A percentile compares a stretch with the other conserved stretches of the same genome.
These are phyloP conservation scores for Oscheius sp. DNA, from an alignment of 2,888 invertebrate genomes.

Conservation along the genomic window DNA sequence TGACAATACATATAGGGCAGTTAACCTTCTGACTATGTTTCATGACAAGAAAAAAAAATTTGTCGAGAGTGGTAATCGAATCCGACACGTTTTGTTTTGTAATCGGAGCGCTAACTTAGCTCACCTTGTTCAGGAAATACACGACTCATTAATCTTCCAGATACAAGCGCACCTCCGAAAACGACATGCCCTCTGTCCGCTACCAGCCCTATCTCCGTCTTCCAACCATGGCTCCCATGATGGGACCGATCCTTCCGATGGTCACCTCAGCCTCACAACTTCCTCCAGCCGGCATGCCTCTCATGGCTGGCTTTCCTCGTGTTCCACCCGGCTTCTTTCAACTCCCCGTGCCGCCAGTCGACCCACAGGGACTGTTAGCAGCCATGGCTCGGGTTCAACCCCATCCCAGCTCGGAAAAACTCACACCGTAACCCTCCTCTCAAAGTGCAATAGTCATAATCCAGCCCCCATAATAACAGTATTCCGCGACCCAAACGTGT, in stretches of 20 bases:
- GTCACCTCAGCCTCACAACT: slow-evolving; percentile 14
- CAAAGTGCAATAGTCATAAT: slow-evolving; percentile 9
- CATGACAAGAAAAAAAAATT: too few relatives aligned
- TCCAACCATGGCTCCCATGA: slow-evolving; percentile 32
- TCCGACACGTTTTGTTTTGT: too few relatives aligned
- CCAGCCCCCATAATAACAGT: not conserved
- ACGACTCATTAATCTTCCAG: slow-evolving; percentile 30
- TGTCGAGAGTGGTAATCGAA: too few relatives aligned
- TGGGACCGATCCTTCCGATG: slow-evolving; percentile 22
- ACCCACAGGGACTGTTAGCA: slow-evolving; percentile 45
- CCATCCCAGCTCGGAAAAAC: slow-evolving; percentile 7
- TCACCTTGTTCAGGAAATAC: not conserved
- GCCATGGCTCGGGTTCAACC: slow-evolving; percentile 43
- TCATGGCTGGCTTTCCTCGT: slow-evolving; percentile 23
- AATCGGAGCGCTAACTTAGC: too few relatives aligned
- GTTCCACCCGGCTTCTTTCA: slow-evolving; percentile 40
- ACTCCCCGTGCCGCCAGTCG: slow-evolving; percentile 33
- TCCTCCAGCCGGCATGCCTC: slow-evolving; percentile 9
- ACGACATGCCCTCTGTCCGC: slow-evolving; percentile 43
- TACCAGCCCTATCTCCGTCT: slow-evolving; percentile 46
- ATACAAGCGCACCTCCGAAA: slow-evolving; percentile 47
- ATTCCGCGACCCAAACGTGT: slow-evolving; percentile 29
- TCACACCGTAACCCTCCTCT: slow-evolving; percentile 9
- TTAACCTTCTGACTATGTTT: too few relatives aligned
- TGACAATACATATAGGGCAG: too few relatives aligned